Evolutionary conservation across 2,113 vertebrate genomes (phyloP).

Genomic region (Hemiprocne comata): DNA sequence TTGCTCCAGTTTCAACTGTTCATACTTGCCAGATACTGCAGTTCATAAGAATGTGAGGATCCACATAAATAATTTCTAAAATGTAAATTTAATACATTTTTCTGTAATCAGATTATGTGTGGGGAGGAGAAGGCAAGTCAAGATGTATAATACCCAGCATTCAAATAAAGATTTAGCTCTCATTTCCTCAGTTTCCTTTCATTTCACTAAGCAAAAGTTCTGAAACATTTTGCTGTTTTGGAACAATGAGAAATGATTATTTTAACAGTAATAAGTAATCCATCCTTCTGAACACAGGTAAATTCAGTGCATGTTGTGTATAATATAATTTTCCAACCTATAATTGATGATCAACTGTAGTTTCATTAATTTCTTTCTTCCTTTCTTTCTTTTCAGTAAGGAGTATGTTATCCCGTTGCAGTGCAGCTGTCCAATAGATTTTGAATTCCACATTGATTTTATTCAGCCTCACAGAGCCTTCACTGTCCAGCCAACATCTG

Average conservation of each 20-base stretch:
- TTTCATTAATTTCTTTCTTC: neutral
- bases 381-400: constrained; percentile 71
- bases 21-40: neutral
- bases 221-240: neutral
- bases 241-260: neutral
- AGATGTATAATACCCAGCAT: neutral
- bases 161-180: neutral
- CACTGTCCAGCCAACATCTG: constrained; percentile 81
- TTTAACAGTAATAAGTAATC: neutral
- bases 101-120: neutral
- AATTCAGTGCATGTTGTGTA: neutral
- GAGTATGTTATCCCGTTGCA: constrained; percentile 84
- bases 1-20: neutral
- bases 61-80: neutral
- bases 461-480: constrained; percentile 85
- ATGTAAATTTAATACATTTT: neutral
- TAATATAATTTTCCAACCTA: neutral
- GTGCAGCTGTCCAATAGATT: constrained; percentile 92
- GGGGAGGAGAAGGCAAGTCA: neutral
- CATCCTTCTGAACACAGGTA: neutral
- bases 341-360: neutral
- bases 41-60: neutral
- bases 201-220: neutral
- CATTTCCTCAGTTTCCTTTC: neutral
- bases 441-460: constrained; percentile 87